Conservation (phyloP, 2,888 invertebrate genomes). For the Volucella inanis region DNA sequence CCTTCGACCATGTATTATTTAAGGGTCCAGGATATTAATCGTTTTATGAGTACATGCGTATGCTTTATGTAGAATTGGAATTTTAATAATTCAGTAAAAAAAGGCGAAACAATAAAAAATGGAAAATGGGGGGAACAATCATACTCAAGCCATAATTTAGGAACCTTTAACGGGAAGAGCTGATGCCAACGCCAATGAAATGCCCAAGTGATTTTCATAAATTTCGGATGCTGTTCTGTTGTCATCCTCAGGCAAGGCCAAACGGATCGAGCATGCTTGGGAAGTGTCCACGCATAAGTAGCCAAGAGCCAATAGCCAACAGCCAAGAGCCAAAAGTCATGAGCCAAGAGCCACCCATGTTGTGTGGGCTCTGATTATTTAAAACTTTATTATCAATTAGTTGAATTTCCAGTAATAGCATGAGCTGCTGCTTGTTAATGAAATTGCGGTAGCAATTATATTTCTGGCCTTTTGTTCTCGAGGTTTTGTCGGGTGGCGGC, state of each 20-base stretch:
- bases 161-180: conserved; percentile 5
- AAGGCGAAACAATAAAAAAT: conserved; percentile 29
- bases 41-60: conserved; percentile 59
- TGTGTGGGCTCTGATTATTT: conserved; percentile 58
- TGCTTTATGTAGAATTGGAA: conserved; percentile 51
- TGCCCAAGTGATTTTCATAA: conserved; percentile 10
- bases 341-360: conserved; percentile 19
- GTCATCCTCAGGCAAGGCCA: not conserved
- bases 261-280: conserved; percentile 15
- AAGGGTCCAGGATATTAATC: conserved; percentile 66
- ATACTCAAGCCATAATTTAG: conserved; percentile 31
- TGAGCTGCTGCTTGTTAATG: conserved; percentile 58
- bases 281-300: conserved; percentile 41
- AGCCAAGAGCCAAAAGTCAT: conserved; percentile 10
- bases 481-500: not conserved
- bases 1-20: conserved; percentile 65
- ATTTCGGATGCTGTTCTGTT: conserved; percentile 15
- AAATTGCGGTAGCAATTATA: conserved; percentile 64
- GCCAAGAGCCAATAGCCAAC: not conserved
- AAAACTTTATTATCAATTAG: conserved; percentile 73
- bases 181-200: not conserved
- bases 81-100: conserved; percentile 68
- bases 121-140: conserved; percentile 6
- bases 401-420: conserved; percentile 58
- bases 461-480: conserved; percentile 52